A percentile compares a stretch with the other conserved stretches of the same genome.
Conservation (phyloP, 2,888 invertebrate genomes). For the Oscheius sp. region DNA sequence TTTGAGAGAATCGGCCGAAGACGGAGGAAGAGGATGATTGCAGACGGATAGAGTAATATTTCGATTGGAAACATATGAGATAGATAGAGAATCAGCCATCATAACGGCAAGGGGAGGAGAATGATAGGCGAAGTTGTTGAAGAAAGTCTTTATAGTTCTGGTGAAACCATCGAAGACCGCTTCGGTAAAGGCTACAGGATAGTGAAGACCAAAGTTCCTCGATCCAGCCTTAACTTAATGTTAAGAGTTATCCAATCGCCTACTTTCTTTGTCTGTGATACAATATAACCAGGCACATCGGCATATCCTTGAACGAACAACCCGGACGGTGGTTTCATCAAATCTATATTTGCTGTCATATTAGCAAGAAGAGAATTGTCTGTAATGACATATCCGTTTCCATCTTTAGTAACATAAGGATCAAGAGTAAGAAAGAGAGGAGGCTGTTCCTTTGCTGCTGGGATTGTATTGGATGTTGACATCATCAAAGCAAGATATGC, state of each 20-base stretch:
- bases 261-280: not conserved
- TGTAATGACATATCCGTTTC: not conserved
- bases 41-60: constrained; percentile 21
- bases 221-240: constrained; percentile 39
- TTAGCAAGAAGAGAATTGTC: not conserved
- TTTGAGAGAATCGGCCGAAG: constrained; percentile 53
- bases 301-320: not conserved
- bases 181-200: constrained; percentile 48
- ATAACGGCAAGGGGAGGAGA: constrained; percentile 53
- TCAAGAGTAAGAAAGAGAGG: constrained; percentile 33
- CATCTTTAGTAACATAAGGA: constrained; percentile 24
- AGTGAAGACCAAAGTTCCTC: constrained; percentile 53
- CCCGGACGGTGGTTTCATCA: not conserved
- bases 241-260: not conserved
- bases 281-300: not conserved
- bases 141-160: constrained; percentile 35
- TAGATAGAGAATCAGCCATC: constrained; percentile 50
- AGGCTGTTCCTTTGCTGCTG: constrained; percentile 45
- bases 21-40: constrained; percentile 60
- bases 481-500: constrained; percentile 44
- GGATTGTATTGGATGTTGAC: constrained; percentile 40
- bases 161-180: not conserved
- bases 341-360: not conserved
- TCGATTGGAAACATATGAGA: constrained; percentile 27
- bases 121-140: constrained; percentile 59